Conservation (phyloP, 2,113 vertebrate species). For the Carassius carassius region DNA sequence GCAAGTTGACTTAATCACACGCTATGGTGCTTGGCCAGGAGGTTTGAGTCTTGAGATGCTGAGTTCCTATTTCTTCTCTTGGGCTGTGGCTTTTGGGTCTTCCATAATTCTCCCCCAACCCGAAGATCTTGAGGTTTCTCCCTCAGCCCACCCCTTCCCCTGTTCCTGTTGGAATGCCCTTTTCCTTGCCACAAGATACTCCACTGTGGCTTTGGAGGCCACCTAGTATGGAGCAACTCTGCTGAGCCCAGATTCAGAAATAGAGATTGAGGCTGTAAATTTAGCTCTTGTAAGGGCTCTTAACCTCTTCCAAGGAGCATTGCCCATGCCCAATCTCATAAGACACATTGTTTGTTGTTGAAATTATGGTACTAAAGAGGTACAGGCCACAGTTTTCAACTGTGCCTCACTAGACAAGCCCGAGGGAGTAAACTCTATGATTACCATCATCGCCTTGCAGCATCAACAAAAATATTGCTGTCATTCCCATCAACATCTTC, state of each 20-base stretch:
- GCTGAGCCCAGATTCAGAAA: slow-evolving; percentile 49
- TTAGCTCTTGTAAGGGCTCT: slow-evolving; percentile 39
- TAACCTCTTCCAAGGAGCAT: slow-evolving; percentile 36
- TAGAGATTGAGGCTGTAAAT: slow-evolving; percentile 50
- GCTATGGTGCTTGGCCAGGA: slow-evolving; percentile 19
- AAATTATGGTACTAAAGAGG: slow-evolving; percentile 16
- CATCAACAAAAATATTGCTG: slow-evolving; percentile 12
- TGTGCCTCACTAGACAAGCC: slow-evolving; percentile 4
- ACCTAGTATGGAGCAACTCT: slow-evolving; percentile 45
- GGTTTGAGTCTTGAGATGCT: neutral
- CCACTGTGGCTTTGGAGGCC: slow-evolving; percentile 49
- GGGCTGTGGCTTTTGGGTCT: slow-evolving; percentile 31
- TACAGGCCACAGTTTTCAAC: slow-evolving; percentile 4
- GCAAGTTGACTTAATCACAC: slow-evolving; percentile 24
- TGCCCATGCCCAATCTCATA: slow-evolving; percentile 39
- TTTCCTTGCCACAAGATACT: slow-evolving; percentile 53
- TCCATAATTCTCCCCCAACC: slow-evolving; percentile 27
- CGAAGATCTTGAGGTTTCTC: slow-evolving; percentile 41
- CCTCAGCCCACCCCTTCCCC: slow-evolving; percentile 46
- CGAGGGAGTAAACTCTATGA: slow-evolving; percentile 19
- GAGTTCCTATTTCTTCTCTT: slow-evolving; percentile 28
- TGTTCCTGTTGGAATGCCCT: slow-evolving; percentile 51
- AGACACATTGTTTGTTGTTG: slow-evolving; percentile 2
- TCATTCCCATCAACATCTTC: slow-evolving; percentile 28
- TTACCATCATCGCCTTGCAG: slow-evolving; percentile 7